Evolutionary conservation across 2,113 vertebrate species (phyloP).

Genomic region (Crotophaga sulcirostris): DNA sequence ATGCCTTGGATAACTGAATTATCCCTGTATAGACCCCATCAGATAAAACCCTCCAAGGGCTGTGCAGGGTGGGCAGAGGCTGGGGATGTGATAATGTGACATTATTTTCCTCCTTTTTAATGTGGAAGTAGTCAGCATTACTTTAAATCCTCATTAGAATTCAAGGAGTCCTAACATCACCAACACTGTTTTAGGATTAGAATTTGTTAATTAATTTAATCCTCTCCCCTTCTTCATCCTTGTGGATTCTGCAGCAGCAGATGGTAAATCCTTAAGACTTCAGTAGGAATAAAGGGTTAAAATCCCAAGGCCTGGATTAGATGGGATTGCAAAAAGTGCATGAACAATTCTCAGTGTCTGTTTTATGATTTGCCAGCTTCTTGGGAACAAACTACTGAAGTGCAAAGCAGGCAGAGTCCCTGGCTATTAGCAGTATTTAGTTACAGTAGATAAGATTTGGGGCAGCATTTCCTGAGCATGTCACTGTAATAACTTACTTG

Average conservation of each 20-base stretch:
- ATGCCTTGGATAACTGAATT: not conserved
- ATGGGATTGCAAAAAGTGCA: not conserved
- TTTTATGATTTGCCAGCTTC: constrained; percentile 9
- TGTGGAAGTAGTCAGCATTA: not conserved
- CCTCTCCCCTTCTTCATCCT: constrained; percentile 37
- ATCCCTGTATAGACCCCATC: not conserved
- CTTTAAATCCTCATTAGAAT: constrained; percentile 59
- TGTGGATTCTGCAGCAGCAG: not conserved
- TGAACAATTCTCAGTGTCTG: not conserved
- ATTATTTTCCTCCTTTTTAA: not conserved
- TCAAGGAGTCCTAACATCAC: not conserved
- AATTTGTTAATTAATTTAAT: constrained; percentile 65
- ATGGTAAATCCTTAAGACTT: constrained; percentile 44
- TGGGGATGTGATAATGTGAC: not conserved
- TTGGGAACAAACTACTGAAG: not conserved
- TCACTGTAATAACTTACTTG: constrained; percentile 16
- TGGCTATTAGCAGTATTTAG: not conserved
- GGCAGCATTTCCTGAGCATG: not conserved
- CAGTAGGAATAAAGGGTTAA: constrained; percentile 55
- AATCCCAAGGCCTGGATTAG: constrained; percentile 50
- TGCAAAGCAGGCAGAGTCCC: constrained; percentile 4
- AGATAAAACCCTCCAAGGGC: not conserved
- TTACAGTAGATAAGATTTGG: constrained; percentile 8
- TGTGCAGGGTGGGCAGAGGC: not conserved
- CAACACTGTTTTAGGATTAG: constrained; percentile 24